Base-by-base conservation (phyloP, 2,113 vertebrate species). In the Chiloscyllium plagiosum region DNA sequence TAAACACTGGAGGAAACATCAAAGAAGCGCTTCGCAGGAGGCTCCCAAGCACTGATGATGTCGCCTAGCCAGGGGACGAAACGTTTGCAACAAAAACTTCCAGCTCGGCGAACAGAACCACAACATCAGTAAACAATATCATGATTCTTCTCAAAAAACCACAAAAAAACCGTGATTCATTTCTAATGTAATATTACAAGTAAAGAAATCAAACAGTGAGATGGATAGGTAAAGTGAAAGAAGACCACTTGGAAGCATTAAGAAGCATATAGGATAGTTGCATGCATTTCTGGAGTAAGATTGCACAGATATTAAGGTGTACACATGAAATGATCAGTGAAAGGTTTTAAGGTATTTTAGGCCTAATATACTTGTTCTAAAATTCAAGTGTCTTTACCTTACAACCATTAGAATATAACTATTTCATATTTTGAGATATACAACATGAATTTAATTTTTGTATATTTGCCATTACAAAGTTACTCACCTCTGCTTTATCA, bases 401-500 rank as follows among this genome's bases (percentile, higher is more conserved):
- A 19, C 17, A 65, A 15, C 29, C 12, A 29, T 56, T 61, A 89
- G 3, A 15, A 61, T 61, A 52, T 26, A 47, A 22, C 52, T 13
- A 89, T 61, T 61, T 33, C 66, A 19, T 92, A 66, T 65, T 92
- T 92, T 66, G 29, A 29, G 89, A 33, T 4, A 37, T 26, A 65
- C 33, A 92, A n/a, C 13, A 92, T 33, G 65, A 65, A 92, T 92
- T 17, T 17, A 92, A 3, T 33, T 61, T 92, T 65, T 65, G 56
- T n/a, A 33, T 33, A 66, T 65, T 92, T 92, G 29, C 89, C n/a
- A 22, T 33, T 92, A 66, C n/a, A 66, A 93, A 93, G 47, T 37
- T n/a, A 56, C 96, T 96, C 95, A 99, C 99, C 98, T 99, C 98
- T 20, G 98, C 97, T 96, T 98, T 98, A 97, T 99, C 98, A 0